These are phyloP conservation scores for Drosophila oshimai DNA, from an alignment of 1,140 invertebrate species.

Conservation along the genomic window DNA sequence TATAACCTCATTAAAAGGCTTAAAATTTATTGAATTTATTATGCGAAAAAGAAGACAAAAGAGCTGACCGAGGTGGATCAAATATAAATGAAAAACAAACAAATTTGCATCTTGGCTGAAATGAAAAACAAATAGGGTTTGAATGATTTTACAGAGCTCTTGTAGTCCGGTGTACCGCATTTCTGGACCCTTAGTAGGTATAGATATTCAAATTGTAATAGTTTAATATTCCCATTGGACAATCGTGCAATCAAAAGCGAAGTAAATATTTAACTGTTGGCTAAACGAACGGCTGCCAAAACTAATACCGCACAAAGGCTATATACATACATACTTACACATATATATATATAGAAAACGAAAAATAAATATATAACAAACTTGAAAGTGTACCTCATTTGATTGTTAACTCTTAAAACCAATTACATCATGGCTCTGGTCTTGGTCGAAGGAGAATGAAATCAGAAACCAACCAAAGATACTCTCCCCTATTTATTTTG, in stretches of 20 bases:
- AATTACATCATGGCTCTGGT: conserved; percentile 21
- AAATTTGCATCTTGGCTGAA: not conserved
- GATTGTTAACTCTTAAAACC: conserved; percentile 26
- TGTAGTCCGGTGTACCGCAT: not conserved
- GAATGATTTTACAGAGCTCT: not conserved
- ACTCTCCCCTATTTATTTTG: too few species aligned
- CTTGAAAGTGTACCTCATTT: conserved; percentile 33
- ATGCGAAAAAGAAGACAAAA: not conserved
- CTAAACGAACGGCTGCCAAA: conserved; percentile 39
- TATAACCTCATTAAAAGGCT: conserved; percentile 4
- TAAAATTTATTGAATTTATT: not conserved
- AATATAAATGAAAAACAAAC: not conserved
- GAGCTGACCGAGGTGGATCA: not conserved
- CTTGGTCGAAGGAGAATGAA: conserved; percentile 2
- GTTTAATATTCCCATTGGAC: conserved; percentile 1
- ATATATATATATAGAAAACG: not conserved
- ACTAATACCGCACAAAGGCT: conserved; percentile 7
- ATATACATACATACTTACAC: not conserved
- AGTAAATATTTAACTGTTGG: conserved; percentile 27
- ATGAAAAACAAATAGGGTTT: not conserved
- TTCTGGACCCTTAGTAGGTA: not conserved
- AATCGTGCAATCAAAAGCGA: conserved; percentile 3
- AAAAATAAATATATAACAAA: conserved; percentile 27
- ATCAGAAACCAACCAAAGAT: not conserved
- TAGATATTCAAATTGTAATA: not conserved